phyloP scores from a whole-genome alignment of 2,113 vertebrate species.

The Ochotona princeps region DNA sequence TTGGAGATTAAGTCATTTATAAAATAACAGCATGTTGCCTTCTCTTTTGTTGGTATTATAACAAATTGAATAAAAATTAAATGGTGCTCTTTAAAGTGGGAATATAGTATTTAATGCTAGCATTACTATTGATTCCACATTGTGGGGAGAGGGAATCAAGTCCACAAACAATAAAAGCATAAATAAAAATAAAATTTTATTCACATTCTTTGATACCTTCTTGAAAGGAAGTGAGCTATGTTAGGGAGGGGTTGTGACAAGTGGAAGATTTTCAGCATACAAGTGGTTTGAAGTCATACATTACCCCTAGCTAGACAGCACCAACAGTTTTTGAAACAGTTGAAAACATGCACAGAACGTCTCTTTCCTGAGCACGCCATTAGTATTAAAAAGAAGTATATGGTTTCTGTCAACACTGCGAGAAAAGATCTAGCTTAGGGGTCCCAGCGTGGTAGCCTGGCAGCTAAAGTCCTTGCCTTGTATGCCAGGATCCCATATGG shows the following conservation, averaged over 20 bases:
- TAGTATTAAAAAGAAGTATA: conserved; percentile 91
- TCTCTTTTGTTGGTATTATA: conserved; percentile 69
- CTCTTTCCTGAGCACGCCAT: conserved; percentile 65
- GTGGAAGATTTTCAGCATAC: conserved; percentile 72
- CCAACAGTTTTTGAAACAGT: conserved; percentile 75
- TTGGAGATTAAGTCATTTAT: conserved; percentile 56
- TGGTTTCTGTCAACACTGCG: conserved; percentile 89
- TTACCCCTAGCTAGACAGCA: conserved; percentile 74
- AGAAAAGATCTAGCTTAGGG: conserved; percentile 86
- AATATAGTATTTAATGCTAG: neutral
- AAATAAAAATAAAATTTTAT: conserved; percentile 34
- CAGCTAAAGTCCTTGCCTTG: too few species aligned
- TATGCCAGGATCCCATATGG: too few species aligned
- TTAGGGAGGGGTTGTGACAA: neutral
- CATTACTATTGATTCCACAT: neutral
- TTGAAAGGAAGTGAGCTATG: conserved; percentile 10
- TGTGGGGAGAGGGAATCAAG: conserved; percentile 22
- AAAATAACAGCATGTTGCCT: conserved; percentile 48
- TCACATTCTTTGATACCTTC: conserved; percentile 60
- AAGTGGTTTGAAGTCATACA: conserved; percentile 70
- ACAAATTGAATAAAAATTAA: conserved; percentile 60
- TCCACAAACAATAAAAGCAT: conserved; percentile 26
- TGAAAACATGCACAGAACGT: too few species aligned
- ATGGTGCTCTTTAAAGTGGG: neutral
- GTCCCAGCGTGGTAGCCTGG: too few species aligned